A percentile compares a stretch with the other conserved stretches of the same genome.
Conservation (phyloP, 2,113 vertebrate genomes). For the Pelmatolapia mariae region DNA sequence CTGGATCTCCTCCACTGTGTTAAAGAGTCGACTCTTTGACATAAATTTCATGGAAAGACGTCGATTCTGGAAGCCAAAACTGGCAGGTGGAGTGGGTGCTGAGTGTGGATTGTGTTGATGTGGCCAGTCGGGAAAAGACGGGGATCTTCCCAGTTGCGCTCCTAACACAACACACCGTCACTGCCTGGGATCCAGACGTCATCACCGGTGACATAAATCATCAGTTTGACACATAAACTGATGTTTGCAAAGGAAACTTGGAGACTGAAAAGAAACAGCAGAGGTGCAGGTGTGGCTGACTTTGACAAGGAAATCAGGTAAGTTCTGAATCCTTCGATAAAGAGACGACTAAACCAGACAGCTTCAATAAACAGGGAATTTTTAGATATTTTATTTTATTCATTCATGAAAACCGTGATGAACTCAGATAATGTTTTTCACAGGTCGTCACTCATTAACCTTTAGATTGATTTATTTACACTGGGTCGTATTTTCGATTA, state of each 20-base stretch:
- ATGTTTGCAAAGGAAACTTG: neutral
- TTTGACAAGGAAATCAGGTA: neutral
- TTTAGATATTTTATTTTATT: neutral
- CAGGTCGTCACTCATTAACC: neutral
- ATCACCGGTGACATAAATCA: neutral
- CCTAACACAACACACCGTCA: fast-evolving
- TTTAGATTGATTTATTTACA: neutral
- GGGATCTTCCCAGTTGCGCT: neutral
- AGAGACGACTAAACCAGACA: neutral
- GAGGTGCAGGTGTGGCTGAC: neutral
- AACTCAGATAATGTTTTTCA: neutral
- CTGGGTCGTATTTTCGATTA: fast-evolving
- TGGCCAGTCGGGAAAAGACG: neutral
- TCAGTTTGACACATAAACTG: neutral
- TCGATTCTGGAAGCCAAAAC: neutral
- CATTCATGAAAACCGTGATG: fast-evolving
- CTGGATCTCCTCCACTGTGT: neutral
- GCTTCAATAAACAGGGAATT: neutral
- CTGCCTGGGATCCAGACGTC: neutral
- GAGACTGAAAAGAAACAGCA: neutral
- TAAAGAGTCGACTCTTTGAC: neutral
- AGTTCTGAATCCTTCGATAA: neutral
- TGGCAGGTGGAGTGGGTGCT: neutral
- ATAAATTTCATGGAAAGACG: neutral
- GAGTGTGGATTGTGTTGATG: neutral